Base-by-base conservation (phyloP, 2,888 invertebrate genomes). In the Caenorhabditis sp. region DNA sequence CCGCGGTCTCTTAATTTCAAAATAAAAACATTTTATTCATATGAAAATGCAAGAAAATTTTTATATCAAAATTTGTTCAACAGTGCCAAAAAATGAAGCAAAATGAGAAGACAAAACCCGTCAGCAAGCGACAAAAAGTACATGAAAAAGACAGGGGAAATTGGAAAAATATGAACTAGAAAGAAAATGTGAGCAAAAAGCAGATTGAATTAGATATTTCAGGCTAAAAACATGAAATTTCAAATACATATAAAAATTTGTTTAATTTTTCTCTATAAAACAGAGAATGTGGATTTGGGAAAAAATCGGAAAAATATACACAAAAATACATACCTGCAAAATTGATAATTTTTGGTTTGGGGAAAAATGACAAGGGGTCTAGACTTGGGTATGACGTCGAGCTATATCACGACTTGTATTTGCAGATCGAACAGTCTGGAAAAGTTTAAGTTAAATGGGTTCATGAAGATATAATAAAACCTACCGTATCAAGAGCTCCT, bases 351-450 rank as follows among this genome's bases (percentile, higher is more conserved):
- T 57, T 31, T 31, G 31, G 31, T 31, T 31, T n/a, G n/a, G n/a
- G n/a, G 20, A 4, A 49, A 27, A 38, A 17, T 17, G 21, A 20
- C 12, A 50, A 21, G 38, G 27, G 56, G 25, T n/a, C 59, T 57
- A 73, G 7, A 73, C 73, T 63, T 73, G 69, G 36, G 69, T 73
- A 52, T 73, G 66, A 0, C 73, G 65, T 27, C 73, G 66, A 17
- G 66, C 12, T 1, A 73, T 66, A 12, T 59, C 63, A 38, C 36
- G 14, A 20, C 20, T 23, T 58, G 38, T 14, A 27, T n/a, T 38
- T 17, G 21, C 26, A 5, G 31, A 12, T 14, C 26, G 53, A 17
- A 49, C 43, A 2, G 60, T 12, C 69, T 69, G 60, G 10, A 56
- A 56, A 56, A 26, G 26, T 21, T 26, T 12, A 26, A 26, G 20